Conservation (phyloP, 2,888 invertebrate genomes). For the Epiblema foenella region DNA sequence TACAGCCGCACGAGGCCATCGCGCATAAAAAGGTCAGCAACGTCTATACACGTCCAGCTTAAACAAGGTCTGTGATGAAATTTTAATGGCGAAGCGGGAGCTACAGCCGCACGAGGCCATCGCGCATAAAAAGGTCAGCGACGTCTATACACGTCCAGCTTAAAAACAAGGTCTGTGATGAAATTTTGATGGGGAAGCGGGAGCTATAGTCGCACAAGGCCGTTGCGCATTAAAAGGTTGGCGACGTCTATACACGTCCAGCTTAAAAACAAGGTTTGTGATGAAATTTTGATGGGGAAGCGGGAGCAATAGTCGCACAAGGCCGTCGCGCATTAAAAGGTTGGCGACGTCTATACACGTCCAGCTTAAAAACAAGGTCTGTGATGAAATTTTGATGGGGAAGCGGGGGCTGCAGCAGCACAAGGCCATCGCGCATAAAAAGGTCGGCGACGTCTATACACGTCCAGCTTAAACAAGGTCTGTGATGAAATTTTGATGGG, state of each 20-base stretch:
- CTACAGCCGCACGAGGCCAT: too few relatives aligned
- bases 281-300: background rate
- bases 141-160: background rate
- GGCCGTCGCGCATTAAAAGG: slow-evolving; percentile 33
- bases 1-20: slow-evolving; percentile 38
- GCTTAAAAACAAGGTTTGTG: too few relatives aligned
- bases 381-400: too few relatives aligned
- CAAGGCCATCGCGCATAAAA: slow-evolving; percentile 26
- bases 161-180: too few relatives aligned
- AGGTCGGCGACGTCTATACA: slow-evolving; percentile 4
- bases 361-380: background rate
- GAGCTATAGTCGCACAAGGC: slow-evolving; percentile 32
- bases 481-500: too few relatives aligned
- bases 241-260: background rate
- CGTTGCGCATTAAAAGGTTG: slow-evolving; percentile 32
- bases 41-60: too few relatives aligned
- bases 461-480: too few relatives aligned
- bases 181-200: background rate
- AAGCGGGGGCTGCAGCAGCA: too few relatives aligned
- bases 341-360: background rate
- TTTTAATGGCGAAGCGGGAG: too few relatives aligned
- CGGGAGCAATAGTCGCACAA: slow-evolving; percentile 26
- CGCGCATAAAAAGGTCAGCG: slow-evolving; percentile 34
- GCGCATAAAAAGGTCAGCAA: slow-evolving; percentile 15
- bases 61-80: too few relatives aligned